Evolutionary conservation across 1,140 invertebrate genomes (phyloP).

Genomic region (Drosophila fuyamai): DNA sequence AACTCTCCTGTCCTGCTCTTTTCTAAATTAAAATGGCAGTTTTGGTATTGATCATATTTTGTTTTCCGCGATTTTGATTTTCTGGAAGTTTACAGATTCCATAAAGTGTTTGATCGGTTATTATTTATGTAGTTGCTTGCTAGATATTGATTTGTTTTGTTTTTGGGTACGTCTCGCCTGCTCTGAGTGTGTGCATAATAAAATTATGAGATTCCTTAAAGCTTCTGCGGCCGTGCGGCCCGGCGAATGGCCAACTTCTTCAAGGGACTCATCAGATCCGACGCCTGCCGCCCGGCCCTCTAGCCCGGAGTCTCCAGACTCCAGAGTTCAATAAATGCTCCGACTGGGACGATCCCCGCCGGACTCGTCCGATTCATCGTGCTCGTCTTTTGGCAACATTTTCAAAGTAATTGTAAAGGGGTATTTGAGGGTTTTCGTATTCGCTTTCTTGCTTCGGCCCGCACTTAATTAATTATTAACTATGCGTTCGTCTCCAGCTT

Average conservation of each 20-base stretch:
- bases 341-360: not conserved
- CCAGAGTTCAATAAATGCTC: conserved; percentile 25
- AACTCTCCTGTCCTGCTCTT: conserved; percentile 19
- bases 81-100: conserved; percentile 40
- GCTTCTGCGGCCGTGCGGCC: conserved; percentile 36
- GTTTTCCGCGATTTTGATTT: conserved; percentile 40
- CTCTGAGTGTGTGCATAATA: conserved; percentile 39
- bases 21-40: conserved; percentile 81
- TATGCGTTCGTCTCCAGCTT: conserved; percentile 19
- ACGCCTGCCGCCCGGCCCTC: conserved; percentile 9
- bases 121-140: conserved; percentile 31
- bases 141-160: conserved; percentile 19
- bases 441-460: conserved; percentile 29
- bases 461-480: conserved; percentile 49
- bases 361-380: conserved; percentile 11
- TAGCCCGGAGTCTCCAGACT: conserved; percentile 8
- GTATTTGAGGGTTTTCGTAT: conserved; percentile 22
- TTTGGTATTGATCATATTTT: conserved; percentile 46
- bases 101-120: conserved; percentile 37
- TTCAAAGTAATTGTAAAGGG: conserved; percentile 61
- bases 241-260: conserved; percentile 43
- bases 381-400: conserved; percentile 72
- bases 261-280: conserved; percentile 42
- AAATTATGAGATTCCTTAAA: conserved; percentile 59
- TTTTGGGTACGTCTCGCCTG: not conserved